Conservation (phyloP, 2,888 invertebrate genomes). For the Neria commutata region DNA sequence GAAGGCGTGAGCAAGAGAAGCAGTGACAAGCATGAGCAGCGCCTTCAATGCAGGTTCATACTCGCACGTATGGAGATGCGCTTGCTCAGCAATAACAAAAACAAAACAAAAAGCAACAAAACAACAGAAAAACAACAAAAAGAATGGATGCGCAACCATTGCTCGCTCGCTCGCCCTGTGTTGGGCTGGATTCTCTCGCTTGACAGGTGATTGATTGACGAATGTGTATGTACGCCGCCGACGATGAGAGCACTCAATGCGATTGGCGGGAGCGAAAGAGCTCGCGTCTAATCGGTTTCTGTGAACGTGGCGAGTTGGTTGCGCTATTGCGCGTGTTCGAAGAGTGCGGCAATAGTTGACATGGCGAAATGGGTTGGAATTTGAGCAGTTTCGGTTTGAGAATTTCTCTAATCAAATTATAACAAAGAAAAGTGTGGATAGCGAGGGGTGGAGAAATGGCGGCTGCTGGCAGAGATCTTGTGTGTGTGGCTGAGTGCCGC, state of each 20-base stretch:
- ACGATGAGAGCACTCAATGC: slow-evolving; percentile 30
- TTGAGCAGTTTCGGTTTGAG: background rate
- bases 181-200: slow-evolving; percentile 40
- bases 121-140: slow-evolving; percentile 11
- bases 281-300: background rate
- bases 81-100: slow-evolving; percentile 5
- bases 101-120: slow-evolving; percentile 13
- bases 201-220: slow-evolving; percentile 60
- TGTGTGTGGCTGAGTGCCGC: too few relatives aligned
- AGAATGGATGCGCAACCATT: slow-evolving; percentile 26
- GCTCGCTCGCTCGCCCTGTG: slow-evolving; percentile 13
- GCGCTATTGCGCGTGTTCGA: slow-evolving; percentile 16
- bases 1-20: slow-evolving; percentile 20
- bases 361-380: slow-evolving; percentile 21
- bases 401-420: background rate
- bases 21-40: too few relatives aligned
- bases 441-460: background rate
- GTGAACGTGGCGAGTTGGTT: background rate
- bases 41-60: too few relatives aligned
- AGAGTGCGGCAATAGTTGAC: slow-evolving; percentile 24
- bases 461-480: too few relatives aligned
- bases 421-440: background rate
- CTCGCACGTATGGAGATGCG: background rate
- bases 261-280: background rate
- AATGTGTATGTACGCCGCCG: slow-evolving; percentile 36